Evolutionary conservation across 1,140 invertebrate species (phyloP), one percentile per base, ranked within the genome.

Genomic region (Pantala flavescens): DNA sequence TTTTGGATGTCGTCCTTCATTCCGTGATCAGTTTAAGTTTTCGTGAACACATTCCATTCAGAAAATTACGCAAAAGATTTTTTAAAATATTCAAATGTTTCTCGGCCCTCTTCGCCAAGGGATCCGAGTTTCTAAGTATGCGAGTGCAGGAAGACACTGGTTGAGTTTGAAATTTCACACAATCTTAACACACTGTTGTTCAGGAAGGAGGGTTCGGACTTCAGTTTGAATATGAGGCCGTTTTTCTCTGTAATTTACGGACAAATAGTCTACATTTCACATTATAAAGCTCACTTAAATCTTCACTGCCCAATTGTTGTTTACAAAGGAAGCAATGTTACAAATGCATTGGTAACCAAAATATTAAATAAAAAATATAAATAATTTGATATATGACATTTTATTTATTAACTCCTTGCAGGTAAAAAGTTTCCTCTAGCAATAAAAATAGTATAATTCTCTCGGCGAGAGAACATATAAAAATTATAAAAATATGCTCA

Each of bases 251-350:
- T 74, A 72, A 72, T 71, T 71, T n/a, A 74, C 49, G 55, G 55
- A 70, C 42, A 63, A 70, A 43, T 43, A 71, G 28, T 43, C 23
- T 21, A 24, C 42, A 74, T 74, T 43, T 55, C 42, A 43, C 63
- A 63, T 74, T 43, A 74, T 70, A 74, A 74, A 63, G 74, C 74
- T 74, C 74, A 74, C 74, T 74, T 74, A 74, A 0, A 63, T 74
- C 74, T 74, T 74, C 74, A 74, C 74, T 74, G 74, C 74, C 74
- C 74, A 74, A 73, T 74, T 71, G 74, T 74, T 74, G 74, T 74
- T 74, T 74, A 74, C 74, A 74, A 71, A 74, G 55, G 63, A 74
- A 49, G 23, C 42, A 73, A 73, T 49, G 49, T 73, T 73, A 74
- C 12, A 71, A 71, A 71, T 36, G 55, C 42, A 72, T 75, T 72